Conservation (phyloP, 2,797 vertebrate genomes). For the Coendou prehensilis region DNA sequence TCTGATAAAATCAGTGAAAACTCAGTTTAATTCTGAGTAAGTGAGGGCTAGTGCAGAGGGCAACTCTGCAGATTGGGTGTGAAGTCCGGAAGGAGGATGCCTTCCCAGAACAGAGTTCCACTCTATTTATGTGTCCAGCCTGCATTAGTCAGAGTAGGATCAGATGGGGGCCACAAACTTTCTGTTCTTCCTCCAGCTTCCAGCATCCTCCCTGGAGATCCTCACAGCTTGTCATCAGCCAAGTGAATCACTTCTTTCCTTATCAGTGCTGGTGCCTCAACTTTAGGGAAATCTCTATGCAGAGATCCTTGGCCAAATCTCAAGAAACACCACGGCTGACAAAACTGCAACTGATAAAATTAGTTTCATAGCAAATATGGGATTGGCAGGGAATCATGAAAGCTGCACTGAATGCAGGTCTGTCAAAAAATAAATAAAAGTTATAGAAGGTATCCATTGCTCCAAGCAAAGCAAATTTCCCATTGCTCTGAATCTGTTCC, state of each 20-base stretch:
- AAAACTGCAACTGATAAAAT: conserved; percentile 32
- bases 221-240: not conserved
- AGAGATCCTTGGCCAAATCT: not conserved
- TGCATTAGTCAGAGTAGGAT: not conserved
- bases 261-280: not conserved
- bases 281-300: conserved; percentile 9
- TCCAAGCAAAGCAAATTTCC: not conserved
- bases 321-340: not conserved
- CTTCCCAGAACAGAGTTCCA: not conserved
- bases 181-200: not conserved
- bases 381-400: not conserved
- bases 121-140: not conserved
- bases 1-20: not conserved
- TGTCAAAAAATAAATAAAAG: conserved; percentile 20
- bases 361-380: not conserved
- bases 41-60: not conserved
- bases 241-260: not conserved
- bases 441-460: not conserved
- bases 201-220: not conserved
- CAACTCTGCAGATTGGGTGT: no score
- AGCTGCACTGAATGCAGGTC: not conserved
- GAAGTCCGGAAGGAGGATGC: not conserved
- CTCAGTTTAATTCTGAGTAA: not conserved
- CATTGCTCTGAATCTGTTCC: not conserved
- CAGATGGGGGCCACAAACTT: not conserved